Evolutionary conservation across 2,113 vertebrate genomes (phyloP).

Genomic region (Muntiacus reevesi): DNA sequence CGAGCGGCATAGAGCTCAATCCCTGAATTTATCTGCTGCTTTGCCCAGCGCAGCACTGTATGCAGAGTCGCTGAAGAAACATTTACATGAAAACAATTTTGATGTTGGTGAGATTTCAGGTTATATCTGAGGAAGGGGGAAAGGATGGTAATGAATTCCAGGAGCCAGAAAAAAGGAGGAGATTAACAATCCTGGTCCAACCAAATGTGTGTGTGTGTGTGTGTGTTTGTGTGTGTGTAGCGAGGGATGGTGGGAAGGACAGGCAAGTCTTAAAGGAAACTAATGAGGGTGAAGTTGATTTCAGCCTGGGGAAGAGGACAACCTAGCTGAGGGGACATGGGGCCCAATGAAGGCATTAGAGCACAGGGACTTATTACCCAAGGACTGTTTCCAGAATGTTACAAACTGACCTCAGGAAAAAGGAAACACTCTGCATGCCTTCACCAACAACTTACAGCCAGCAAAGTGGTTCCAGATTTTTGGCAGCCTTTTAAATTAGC

Average conservation of each 20-base stretch:
- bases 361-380: neutral
- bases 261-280: neutral
- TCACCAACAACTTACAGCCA: slow-evolving; percentile 32
- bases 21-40: neutral
- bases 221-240: neutral
- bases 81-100: neutral
- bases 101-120: neutral
- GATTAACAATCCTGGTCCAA: neutral
- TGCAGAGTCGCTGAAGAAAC: neutral
- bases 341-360: neutral
- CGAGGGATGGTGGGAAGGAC: neutral
- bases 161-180: neutral
- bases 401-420: slow-evolving; percentile 37
- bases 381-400: slow-evolving; percentile 2
- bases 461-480: slow-evolving; percentile 61
- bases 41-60: neutral
- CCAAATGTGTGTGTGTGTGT: neutral
- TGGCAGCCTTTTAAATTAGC: slow-evolving; percentile 38
- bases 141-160: neutral
- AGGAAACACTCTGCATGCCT: slow-evolving; percentile 30
- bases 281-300: neutral
- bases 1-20: accelerated
- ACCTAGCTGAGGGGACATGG: neutral
- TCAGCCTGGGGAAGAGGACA: neutral
- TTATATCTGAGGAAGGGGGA: neutral